A percentile compares a stretch with the other conserved stretches of the same genome.
Evolutionary conservation across 1,140 invertebrate species (phyloP).

Genomic region (Aphelinus certus): DNA sequence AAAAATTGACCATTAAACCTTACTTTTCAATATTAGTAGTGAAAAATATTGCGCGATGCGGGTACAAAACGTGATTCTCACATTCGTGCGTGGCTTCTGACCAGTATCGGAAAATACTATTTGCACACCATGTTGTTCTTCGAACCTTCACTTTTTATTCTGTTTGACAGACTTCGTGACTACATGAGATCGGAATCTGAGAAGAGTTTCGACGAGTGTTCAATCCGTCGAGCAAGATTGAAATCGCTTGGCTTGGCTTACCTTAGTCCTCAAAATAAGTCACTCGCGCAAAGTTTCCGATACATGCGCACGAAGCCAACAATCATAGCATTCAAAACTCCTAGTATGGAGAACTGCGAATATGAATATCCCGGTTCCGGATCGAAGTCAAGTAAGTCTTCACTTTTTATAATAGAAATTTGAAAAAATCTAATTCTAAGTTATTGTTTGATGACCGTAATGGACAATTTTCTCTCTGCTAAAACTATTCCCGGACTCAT

Average conservation of each 20-base stretch:
- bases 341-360: slow-evolving; percentile 76
- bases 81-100: background rate
- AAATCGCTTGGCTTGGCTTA: slow-evolving; percentile 76
- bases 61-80: background rate
- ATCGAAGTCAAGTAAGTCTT: slow-evolving; percentile 67
- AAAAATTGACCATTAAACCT: background rate
- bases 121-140: no score
- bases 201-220: slow-evolving; percentile 76
- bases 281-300: slow-evolving; percentile 81
- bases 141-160: no score
- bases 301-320: slow-evolving; percentile 89
- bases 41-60: background rate
- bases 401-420: background rate
- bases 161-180: slow-evolving; percentile 69
- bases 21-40: background rate
- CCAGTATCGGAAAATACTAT: no score
- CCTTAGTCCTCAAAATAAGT: slow-evolving; percentile 78
- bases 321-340: slow-evolving; percentile 85
- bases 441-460: background rate
- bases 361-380: slow-evolving; percentile 65
- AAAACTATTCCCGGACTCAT: no score
- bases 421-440: background rate
- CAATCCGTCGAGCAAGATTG: slow-evolving; percentile 71
- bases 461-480: background rate
- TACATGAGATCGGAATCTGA: slow-evolving; percentile 83